Conservation (phyloP, 2,797 vertebrate genomes). For the Anolis apletophallus region DNA sequence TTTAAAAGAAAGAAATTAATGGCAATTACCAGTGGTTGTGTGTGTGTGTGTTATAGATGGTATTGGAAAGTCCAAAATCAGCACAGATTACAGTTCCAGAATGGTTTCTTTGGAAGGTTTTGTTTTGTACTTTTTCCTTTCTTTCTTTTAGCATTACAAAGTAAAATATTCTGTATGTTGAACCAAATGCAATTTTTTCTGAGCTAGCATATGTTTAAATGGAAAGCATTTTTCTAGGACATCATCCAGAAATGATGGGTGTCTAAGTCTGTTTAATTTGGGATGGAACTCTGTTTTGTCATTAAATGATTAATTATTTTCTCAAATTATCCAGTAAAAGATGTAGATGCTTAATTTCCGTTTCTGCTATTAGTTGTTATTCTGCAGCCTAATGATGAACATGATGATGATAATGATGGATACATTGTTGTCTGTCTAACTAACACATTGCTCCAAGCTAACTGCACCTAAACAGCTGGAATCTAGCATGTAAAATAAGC, state of each 20-base stretch:
- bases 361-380: neutral
- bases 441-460: too few relatives aligned
- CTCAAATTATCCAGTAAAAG: neutral
- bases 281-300: neutral
- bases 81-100: neutral
- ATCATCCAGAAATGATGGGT: neutral
- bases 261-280: neutral
- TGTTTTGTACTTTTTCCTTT: neutral
- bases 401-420: too few relatives aligned
- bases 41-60: neutral
- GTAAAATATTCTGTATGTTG: neutral
- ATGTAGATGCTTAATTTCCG: neutral
- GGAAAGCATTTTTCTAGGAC: neutral
- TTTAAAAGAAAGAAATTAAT: neutral
- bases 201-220: neutral
- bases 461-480: too few relatives aligned
- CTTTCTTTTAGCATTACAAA: neutral
- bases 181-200: neutral
- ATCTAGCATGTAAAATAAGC: too few relatives aligned
- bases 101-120: neutral
- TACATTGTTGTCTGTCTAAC: neutral
- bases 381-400: neutral
- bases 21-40: neutral
- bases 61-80: neutral
- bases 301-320: constrained; percentile 1